Percentiles rank a stretch among this genome's conserved stretches.
These are phyloP conservation scores for Pagetopsis macropterus DNA, from an alignment of 2,797 vertebrate genomes.

Conservation along the genomic window DNA sequence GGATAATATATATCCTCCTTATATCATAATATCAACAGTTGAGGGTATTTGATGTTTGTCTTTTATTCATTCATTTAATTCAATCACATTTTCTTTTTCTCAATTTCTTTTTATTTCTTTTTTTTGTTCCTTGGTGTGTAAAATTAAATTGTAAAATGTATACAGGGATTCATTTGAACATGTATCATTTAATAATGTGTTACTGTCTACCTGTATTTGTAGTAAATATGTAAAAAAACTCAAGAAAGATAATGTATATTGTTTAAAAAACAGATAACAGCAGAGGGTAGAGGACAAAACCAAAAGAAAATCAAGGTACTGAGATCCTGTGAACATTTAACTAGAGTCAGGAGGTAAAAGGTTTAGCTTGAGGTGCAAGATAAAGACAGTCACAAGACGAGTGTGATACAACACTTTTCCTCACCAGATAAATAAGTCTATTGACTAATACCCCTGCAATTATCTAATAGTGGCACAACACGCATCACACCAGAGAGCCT, in stretches of 20 bases:
- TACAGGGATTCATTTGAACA: no score
- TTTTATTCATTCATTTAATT: no score
- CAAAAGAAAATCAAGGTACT: constrained; percentile 44
- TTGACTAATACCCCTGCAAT: constrained; percentile 52
- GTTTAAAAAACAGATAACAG: not conserved
- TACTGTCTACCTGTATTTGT: no score
- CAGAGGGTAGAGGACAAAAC: constrained; percentile 19
- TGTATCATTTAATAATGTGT: no score
- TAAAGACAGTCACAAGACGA: constrained; percentile 74
- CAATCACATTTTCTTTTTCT: no score
- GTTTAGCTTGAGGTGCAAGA: constrained; percentile 71
- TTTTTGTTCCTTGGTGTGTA: no score
- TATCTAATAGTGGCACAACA: constrained; percentile 33
- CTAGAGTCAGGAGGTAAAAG: constrained; percentile 57
- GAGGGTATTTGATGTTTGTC: no score
- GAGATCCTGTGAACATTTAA: constrained; percentile 41
- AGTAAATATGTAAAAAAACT: no score
- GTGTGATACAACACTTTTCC: constrained; percentile 66
- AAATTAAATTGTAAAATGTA: no score
- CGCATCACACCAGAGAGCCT: constrained; percentile 37
- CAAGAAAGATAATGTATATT: no score
- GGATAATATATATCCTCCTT: not conserved
- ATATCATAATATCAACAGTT: no score
- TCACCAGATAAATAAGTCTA: constrained; percentile 65
- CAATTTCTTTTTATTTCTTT: no score